phyloP scores from a whole-genome alignment of 2,797 vertebrate genomes.

The Xiphorhynchus erythropygius region DNA sequence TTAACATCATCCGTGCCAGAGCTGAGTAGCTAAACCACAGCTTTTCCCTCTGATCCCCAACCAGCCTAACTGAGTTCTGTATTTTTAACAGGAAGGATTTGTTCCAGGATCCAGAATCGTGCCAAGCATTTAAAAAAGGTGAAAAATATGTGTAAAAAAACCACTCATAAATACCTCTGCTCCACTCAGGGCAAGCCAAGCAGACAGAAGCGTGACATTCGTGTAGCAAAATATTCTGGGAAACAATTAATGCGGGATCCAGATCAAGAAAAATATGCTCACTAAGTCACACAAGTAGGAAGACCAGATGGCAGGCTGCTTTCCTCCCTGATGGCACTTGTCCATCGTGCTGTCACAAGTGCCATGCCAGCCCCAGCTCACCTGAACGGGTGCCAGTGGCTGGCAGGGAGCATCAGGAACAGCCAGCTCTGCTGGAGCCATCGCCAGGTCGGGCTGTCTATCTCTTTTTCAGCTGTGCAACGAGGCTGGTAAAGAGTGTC shows the following conservation, averaged over 20 bases:
- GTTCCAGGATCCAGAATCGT: background rate
- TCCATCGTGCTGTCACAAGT: background rate
- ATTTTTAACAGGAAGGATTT: slow-evolving; percentile 25
- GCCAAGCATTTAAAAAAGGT: slow-evolving; percentile 49
- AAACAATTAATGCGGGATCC: slow-evolving; percentile 26
- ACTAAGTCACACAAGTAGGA: background rate
- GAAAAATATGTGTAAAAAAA: slow-evolving; percentile 30
- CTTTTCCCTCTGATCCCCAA: background rate
- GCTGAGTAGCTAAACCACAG: background rate
- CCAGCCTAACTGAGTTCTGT: background rate
- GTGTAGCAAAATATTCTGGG: background rate
- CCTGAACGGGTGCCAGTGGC: background rate
- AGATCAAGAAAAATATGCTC: background rate
- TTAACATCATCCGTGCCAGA: background rate
- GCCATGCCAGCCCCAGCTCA: background rate
- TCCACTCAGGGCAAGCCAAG: background rate
- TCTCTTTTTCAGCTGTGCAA: background rate
- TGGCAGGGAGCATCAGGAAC: background rate
- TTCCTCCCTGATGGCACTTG: background rate
- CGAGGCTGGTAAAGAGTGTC: background rate
- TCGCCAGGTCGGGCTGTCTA: fast-evolving
- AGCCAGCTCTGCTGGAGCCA: background rate
- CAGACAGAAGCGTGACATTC: background rate
- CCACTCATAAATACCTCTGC: slow-evolving; percentile 52
- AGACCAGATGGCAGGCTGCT: background rate